These are phyloP conservation scores for Macrosiphum euphorbiae DNA, from an alignment of 2,888 invertebrate genomes.

Conservation along the genomic window DNA sequence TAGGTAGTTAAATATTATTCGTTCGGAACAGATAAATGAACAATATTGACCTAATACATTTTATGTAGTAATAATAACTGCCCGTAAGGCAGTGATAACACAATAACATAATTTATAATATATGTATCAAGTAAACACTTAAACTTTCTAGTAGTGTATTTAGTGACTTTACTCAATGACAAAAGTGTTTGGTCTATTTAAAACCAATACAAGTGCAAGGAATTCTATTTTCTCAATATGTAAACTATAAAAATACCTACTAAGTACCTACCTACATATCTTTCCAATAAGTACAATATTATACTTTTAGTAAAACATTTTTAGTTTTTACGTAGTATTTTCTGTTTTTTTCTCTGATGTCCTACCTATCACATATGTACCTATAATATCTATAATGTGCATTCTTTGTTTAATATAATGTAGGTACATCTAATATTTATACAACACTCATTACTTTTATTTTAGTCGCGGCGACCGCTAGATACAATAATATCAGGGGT, in stretches of 20 bases:
- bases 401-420: background rate
- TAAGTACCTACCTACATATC: no score
- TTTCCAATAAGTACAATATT: no score
- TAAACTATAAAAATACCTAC: no score
- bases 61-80: background rate
- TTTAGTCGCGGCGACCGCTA: background rate
- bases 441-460: background rate
- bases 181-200: background rate
- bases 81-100: background rate
- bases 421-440: background rate
- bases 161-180: background rate
- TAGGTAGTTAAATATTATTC: background rate
- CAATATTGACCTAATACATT: background rate
- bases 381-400: background rate
- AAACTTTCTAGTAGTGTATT: conserved; percentile 10
- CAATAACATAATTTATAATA: background rate
- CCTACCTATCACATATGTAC: background rate
- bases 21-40: background rate
- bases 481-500: background rate
- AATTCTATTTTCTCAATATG: background rate
- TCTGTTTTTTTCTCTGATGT: background rate
- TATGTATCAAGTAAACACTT: background rate
- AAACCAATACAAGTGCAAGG: background rate
- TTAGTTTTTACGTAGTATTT: background rate
- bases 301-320: no score